Percentiles rank a stretch among this genome's conserved stretches.
phyloP scores from a whole-genome alignment of 2,888 invertebrate genomes.

The Atethmia centrago region DNA sequence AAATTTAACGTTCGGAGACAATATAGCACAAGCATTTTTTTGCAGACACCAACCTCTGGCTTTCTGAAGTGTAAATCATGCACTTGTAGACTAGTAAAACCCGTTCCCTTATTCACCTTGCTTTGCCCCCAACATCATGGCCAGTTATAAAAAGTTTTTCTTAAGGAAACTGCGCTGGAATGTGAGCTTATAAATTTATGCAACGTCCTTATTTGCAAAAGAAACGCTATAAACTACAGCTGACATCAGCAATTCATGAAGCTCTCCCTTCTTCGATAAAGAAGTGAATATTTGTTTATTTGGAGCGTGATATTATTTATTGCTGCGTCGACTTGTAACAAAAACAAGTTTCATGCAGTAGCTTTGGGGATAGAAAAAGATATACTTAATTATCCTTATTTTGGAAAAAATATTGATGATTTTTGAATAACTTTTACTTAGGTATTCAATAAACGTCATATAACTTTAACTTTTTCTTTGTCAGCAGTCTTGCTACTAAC shows the following conservation, averaged over 20 bases:
- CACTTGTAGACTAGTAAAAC: conserved; percentile 60
- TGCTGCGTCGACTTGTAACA: conserved; percentile 61
- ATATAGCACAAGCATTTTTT: conserved; percentile 32
- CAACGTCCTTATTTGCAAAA: conserved; percentile 80
- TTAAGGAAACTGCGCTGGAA: conserved; percentile 68
- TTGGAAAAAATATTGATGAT: conserved; percentile 15
- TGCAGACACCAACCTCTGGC: conserved; percentile 23
- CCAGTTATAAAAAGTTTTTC: conserved; percentile 69
- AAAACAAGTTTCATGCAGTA: conserved; percentile 63
- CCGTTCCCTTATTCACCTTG: conserved; percentile 70
- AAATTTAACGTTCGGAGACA: conserved; percentile 48
- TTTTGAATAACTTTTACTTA: conserved; percentile 13
- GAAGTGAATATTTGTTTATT: conserved; percentile 76
- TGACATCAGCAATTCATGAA: conserved; percentile 86
- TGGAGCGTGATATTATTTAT: conserved; percentile 75
- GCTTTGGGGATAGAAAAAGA: conserved; percentile 7
- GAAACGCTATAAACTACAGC: conserved; percentile 76
- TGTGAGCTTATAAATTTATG: conserved; percentile 78
- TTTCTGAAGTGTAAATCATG: conserved; percentile 31
- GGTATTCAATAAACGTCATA: conserved; percentile 32
- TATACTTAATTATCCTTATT: conserved; percentile 2
- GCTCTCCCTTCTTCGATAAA: conserved; percentile 70
- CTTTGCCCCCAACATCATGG: conserved; percentile 63
- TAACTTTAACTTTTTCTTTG: too few species aligned
- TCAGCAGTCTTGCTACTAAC: conserved; percentile 16